phyloP scores from a whole-genome alignment of 1,140 invertebrate genomes.

The Colletes latitarsis region DNA sequence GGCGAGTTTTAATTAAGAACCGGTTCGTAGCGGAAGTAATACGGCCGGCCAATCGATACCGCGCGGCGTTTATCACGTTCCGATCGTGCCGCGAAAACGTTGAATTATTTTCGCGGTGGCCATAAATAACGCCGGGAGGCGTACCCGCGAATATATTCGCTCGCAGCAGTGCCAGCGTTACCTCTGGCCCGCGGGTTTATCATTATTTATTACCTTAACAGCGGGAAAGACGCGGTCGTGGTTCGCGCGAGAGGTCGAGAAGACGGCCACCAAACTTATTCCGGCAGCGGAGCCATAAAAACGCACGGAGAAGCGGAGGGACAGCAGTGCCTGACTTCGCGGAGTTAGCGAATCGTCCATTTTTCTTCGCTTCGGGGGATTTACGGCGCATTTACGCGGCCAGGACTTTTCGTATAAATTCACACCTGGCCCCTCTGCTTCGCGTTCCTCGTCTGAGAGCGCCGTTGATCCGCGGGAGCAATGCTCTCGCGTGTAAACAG shows the following conservation, averaged over 20 bases:
- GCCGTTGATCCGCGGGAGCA: background rate
- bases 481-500: constrained; percentile 5
- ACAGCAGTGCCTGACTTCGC: background rate
- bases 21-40: too few species aligned
- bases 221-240: background rate
- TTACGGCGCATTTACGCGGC: constrained; percentile 18
- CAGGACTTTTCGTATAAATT: constrained; percentile 15
- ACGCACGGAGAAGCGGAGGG: background rate
- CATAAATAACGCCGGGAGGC: background rate
- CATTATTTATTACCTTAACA: constrained; percentile 21
- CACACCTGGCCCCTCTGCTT: background rate
- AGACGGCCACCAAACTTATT: background rate
- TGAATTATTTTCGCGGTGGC: background rate
- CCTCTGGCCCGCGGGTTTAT: background rate
- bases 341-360: constrained; percentile 9
- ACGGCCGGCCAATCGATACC: background rate
- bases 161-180: background rate
- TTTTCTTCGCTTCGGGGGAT: constrained; percentile 29
- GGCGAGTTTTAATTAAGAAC: constrained; percentile 16
- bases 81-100: background rate
- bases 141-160: background rate
- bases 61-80: background rate
- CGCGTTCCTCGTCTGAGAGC: background rate
- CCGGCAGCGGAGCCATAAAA: background rate
- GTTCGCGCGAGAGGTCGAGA: background rate